Percentiles rank a stretch among this genome's conserved stretches.
Evolutionary conservation across 2,797 vertebrate genomes (phyloP).

Genomic region (Neosilurus hyrtlii): DNA sequence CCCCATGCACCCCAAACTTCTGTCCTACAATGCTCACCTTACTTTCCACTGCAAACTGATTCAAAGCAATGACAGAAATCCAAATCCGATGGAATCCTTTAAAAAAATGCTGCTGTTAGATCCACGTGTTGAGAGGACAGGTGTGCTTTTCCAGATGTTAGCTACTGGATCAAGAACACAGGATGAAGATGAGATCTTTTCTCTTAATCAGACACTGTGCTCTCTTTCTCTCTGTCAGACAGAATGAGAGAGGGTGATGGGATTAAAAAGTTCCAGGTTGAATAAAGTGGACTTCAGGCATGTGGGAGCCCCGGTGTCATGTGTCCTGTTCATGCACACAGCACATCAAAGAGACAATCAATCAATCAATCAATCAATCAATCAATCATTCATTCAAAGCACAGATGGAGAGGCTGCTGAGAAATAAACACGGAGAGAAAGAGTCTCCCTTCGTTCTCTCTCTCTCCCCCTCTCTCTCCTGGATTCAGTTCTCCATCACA

Average conservation of each 20-base stretch:
- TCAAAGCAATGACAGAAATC: background rate
- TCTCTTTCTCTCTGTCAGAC: background rate
- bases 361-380: too few species aligned
- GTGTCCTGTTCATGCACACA: background rate
- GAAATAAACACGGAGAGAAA: background rate
- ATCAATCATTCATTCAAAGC: background rate
- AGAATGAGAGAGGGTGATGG: background rate
- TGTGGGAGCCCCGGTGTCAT: background rate
- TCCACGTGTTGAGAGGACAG: slow-evolving; percentile 27
- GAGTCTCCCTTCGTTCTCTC: background rate
- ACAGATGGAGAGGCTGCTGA: background rate
- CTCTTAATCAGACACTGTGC: background rate
- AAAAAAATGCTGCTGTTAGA: slow-evolving; percentile 9
- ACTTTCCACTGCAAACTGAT: background rate
- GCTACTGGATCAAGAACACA: background rate
- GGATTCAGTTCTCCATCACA: background rate
- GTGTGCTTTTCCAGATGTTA: slow-evolving; percentile 21
- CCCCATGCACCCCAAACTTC: too few species aligned
- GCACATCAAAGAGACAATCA: background rate
- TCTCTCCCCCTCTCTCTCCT: slow-evolving; percentile 1
- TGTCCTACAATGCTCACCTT: slow-evolving; percentile 11
- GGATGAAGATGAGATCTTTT: background rate
- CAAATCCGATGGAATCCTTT: background rate
- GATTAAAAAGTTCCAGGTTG: slow-evolving; percentile 18
- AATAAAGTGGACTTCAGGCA: slow-evolving; percentile 16